Evolutionary conservation across 2,113 vertebrate genomes (phyloP), one percentile per base, ranked within the genome.

Genomic region (Rhynchomys soricoides): DNA sequence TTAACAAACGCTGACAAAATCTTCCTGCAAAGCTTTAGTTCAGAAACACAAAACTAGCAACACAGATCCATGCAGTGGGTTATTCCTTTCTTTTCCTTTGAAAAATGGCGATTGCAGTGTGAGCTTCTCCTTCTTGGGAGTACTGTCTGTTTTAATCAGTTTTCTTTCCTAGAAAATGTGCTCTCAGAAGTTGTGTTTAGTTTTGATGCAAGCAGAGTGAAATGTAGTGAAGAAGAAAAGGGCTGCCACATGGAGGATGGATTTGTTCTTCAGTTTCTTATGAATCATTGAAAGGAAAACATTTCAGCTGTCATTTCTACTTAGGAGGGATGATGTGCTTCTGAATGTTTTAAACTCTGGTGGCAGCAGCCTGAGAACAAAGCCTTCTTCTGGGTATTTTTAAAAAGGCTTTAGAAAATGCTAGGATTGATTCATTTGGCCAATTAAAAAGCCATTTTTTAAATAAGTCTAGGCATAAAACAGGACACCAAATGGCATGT

Each of bases 181-280:
- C 31, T 64, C 86, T 48, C 87, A 48, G 96, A 98, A 96, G n/a
- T 85, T 93, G 4, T 1, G 0, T 43, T 96, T 26, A 40, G 37
- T 74, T 97, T 66, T 92, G 40, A 71, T 95, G 64, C 70, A 7
- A 4, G 45, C 10, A 81, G 90, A 97, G 95, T 96, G 71, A 95
- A 90, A 95, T 62, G 13, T 90, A 89, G 82, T 86, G 66, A 79
- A 68, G 55, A 79, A 71, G 45, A 52, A n/a, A 79, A 97, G n/a
- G 48, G 15, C 34, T 96, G 12, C 13, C 12, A 78, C 52, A 50
- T 12, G 2, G 34, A 82, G 45, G 43, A 85, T 50, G 13, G 31
- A 90, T 97, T 95, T 97, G 52, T 97, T 95, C 75, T 90, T 93
- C 73, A 52, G 77, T 97, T 97, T 70, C 40, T 96, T 24, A 48